Conservation (phyloP, 2,888 invertebrate genomes). For the Dicycla oo region DNA sequence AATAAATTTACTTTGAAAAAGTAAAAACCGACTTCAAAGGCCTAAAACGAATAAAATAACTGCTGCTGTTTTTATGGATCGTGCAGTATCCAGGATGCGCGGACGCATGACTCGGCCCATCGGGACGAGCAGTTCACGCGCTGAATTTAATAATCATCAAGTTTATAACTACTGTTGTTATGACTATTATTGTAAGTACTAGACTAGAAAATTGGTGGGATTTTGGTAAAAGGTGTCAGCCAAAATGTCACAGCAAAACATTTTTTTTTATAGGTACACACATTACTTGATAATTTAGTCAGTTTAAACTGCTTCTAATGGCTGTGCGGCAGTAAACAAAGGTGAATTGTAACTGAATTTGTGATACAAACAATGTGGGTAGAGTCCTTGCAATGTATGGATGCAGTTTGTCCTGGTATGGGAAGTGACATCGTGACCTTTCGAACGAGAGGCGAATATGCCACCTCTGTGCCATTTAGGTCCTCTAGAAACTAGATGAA, state of each 20-base stretch:
- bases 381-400: constrained; percentile 11
- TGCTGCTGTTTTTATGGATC: constrained; percentile 25
- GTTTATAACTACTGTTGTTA: constrained; percentile 13
- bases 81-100: constrained; percentile 68
- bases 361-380: background rate
- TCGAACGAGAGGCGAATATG: constrained; percentile 1
- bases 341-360: background rate
- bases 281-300: background rate
- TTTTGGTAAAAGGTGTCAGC: constrained; percentile 18
- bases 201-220: constrained; percentile 43
- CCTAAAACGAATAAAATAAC: no score
- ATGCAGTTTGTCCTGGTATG: background rate
- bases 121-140: constrained; percentile 32
- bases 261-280: no score
- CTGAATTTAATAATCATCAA: constrained; percentile 40
- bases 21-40: no score
- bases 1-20: no score
- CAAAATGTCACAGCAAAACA: background rate
- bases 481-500: background rate
- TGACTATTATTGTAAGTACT: constrained; percentile 21
- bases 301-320: background rate
- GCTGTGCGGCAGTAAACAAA: background rate
- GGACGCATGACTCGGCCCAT: constrained; percentile 45
- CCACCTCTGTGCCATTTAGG: background rate
- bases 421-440: constrained; percentile 25